Evolutionary conservation across 2,888 invertebrate species (phyloP).

Genomic region (Tethea ocularis): DNA sequence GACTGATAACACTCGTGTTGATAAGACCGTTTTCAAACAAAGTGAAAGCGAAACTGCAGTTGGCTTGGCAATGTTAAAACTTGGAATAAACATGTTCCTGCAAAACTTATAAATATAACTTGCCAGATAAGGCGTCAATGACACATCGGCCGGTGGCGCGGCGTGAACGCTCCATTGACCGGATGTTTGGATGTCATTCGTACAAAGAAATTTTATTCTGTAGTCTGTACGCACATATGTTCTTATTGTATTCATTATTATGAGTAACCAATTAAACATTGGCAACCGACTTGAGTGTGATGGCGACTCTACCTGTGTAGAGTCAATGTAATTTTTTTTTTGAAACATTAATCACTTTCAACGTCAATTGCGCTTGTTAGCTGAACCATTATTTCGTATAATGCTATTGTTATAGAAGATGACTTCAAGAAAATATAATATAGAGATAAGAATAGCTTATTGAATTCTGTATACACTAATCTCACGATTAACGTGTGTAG

Average conservation of each 20-base stretch:
- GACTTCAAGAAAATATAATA: neutral
- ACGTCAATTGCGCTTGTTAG: neutral
- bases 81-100: conserved; percentile 46
- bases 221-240: conserved; percentile 10
- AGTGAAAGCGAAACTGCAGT: conserved; percentile 69
- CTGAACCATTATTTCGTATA: neutral
- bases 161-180: conserved; percentile 60
- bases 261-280: neutral
- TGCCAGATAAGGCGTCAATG: conserved; percentile 73
- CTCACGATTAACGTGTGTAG: neutral
- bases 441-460: neutral
- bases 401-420: neutral
- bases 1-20: conserved; percentile 38
- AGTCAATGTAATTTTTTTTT: neutral
- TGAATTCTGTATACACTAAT: neutral
- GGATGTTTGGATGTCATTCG: conserved; percentile 44
- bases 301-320: neutral
- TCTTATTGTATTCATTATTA: conserved; percentile 6
- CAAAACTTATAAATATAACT: conserved; percentile 64
- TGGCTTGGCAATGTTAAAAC: conserved; percentile 41
- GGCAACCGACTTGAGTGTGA: neutral
- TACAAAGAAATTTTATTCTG: conserved; percentile 25
- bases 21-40: conserved; percentile 59
- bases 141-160: conserved; percentile 62
- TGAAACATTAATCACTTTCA: neutral